Percentiles rank a stretch among this genome's conserved stretches.
Conservation (phyloP, 2,113 vertebrate genomes). For the Sprattus sprattus region DNA sequence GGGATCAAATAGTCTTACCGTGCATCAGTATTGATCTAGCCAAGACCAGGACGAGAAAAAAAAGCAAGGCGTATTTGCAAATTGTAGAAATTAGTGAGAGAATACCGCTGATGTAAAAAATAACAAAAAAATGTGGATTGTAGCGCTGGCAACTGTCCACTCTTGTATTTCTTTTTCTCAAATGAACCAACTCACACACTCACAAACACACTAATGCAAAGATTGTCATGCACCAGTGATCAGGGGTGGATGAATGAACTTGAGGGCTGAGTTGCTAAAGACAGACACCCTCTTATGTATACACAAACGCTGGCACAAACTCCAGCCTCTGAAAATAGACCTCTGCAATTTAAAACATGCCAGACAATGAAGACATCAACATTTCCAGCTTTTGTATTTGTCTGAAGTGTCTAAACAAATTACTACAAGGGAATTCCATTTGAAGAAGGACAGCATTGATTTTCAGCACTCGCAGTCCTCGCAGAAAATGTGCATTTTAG, state of each 20-base stretch:
- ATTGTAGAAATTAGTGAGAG: neutral
- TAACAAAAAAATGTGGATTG: neutral
- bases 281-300: neutral
- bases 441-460: neutral
- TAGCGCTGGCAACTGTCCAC: neutral
- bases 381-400: neutral
- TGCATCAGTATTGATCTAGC: neutral
- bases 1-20: neutral
- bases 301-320: neutral
- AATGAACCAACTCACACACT: neutral
- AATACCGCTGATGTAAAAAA: neutral
- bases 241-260: neutral
- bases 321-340: slow-evolving; percentile 3
- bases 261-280: neutral
- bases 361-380: neutral
- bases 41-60: neutral
- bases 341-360: neutral
- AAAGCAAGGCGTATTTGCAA: neutral
- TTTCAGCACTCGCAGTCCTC: neutral
- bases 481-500: neutral
- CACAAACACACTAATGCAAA: neutral
- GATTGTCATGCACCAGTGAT: neutral
- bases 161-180: too few relatives aligned
- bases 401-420: neutral
- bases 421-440: neutral